Conservation (phyloP, 92 coral and sea anemone species). For the Siderastrea radians region DNA sequence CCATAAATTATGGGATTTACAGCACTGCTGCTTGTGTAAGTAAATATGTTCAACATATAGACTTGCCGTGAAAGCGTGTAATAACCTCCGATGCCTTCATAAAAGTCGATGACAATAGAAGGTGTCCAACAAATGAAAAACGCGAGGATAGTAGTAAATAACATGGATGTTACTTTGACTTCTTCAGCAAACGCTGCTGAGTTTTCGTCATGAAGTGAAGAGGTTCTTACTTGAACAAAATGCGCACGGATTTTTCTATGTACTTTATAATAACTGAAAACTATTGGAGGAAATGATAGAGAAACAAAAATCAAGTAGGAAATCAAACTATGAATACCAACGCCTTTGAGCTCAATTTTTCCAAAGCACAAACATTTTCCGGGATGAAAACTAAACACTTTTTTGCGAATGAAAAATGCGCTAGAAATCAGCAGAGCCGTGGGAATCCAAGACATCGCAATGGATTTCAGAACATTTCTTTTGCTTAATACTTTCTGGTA, state of each 20-base stretch:
- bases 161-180: slow-evolving; percentile 3
- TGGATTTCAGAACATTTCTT: slow-evolving; percentile 5
- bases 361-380: not conserved
- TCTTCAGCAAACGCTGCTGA: slow-evolving; percentile 27
- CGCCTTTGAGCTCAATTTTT: not conserved
- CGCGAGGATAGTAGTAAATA: slow-evolving; percentile 1
- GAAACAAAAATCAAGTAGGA: not conserved
- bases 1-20: slow-evolving; percentile 34
- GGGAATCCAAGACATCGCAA: not conserved
- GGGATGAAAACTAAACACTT: not conserved
- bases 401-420: not conserved
- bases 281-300: not conserved
- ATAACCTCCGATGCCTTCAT: slow-evolving; percentile 1
- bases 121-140: slow-evolving; percentile 31
- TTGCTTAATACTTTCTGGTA: not conserved
- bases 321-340: not conserved
- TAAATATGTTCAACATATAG: slow-evolving; percentile 12
- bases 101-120: not conserved
- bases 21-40: slow-evolving; percentile 13
- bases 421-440: not conserved
- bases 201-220: not conserved
- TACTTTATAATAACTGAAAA: slow-evolving; percentile 23
- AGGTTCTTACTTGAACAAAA: not conserved
- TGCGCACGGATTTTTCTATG: slow-evolving; percentile 26
- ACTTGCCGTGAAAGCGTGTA: slow-evolving; percentile 18